Conservation (phyloP, 1,140 invertebrate species). For the Scaptomyza hsui region DNA sequence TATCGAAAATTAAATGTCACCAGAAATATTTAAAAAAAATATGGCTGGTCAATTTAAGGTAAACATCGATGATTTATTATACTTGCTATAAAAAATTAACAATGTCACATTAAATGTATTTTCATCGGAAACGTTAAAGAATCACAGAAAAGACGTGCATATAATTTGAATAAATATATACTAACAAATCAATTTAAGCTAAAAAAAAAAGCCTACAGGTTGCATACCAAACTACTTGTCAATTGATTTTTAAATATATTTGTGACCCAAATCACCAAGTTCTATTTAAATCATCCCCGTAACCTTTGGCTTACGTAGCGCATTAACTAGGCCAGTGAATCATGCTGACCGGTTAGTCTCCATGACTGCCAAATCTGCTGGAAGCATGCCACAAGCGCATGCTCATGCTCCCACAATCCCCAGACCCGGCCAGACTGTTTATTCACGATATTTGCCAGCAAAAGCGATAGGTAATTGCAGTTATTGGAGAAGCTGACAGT, state of each 20-base stretch:
- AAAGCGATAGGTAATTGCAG: conserved; percentile 7
- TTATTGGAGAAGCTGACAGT: conserved; percentile 8
- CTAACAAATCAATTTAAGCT: too few species aligned
- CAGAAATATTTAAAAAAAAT: background rate
- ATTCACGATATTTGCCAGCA: conserved; percentile 33
- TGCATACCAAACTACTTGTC: too few species aligned
- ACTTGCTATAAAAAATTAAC: background rate
- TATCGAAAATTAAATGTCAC: background rate
- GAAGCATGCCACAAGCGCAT: conserved; percentile 27
- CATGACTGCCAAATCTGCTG: background rate
- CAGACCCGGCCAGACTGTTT: conserved; percentile 21
- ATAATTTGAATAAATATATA: too few species aligned
- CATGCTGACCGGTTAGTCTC: conserved; percentile 10
- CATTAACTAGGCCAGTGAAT: background rate
- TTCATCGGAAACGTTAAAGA: too few species aligned
- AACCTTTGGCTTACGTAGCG: too few species aligned
- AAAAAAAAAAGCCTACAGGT: too few species aligned
- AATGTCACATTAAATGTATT: background rate
- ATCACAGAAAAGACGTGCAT: too few species aligned
- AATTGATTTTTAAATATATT: too few species aligned
- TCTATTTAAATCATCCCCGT: background rate
- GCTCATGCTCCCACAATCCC: conserved; percentile 8
- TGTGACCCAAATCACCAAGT: too few species aligned
- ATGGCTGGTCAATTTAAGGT: background rate
- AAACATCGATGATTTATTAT: background rate